phyloP scores from a whole-genome alignment of 2,113 vertebrate genomes.

The Regulus satrapa region DNA sequence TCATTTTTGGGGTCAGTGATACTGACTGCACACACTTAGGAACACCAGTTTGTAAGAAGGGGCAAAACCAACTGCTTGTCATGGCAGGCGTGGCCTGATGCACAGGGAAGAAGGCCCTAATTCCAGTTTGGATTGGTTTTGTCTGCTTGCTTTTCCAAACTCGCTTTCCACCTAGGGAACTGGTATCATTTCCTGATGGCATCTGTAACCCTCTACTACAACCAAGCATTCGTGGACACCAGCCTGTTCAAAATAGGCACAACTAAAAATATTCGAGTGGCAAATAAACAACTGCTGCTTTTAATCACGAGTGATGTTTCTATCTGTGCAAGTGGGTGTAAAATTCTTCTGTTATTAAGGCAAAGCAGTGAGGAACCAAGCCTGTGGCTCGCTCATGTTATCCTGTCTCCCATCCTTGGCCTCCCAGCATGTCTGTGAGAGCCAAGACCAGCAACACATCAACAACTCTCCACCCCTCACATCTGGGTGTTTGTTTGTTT shows the following conservation, averaged over 20 bases:
- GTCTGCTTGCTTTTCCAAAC: not conserved
- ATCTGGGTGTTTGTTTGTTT: not conserved
- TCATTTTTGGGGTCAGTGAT: not conserved
- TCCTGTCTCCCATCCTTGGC: not conserved
- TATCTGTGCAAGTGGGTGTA: constrained; percentile 4
- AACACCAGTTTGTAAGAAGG: not conserved
- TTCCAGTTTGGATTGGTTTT: not conserved
- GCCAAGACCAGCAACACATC: not conserved
- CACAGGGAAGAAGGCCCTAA: not conserved
- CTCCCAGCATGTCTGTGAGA: not conserved
- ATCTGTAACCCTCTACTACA: not conserved
- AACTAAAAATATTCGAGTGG: not conserved
- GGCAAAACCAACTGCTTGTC: not conserved
- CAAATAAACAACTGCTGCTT: constrained; percentile 29
- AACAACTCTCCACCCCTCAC: not conserved
- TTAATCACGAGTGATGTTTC: not conserved
- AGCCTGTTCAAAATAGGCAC: not conserved
- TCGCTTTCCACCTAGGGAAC: not conserved
- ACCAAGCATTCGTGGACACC: not conserved
- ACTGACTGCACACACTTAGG: not conserved
- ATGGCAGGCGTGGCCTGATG: not conserved
- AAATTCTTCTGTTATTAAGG: constrained; percentile 1
- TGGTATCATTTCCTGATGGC: not conserved
- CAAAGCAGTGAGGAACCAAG: not conserved
- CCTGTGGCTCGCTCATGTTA: not conserved